Percentiles rank a stretch among this genome's conserved stretches.
Conservation (phyloP, 2,113 vertebrate genomes). For the Ancistrus triradiatus region DNA sequence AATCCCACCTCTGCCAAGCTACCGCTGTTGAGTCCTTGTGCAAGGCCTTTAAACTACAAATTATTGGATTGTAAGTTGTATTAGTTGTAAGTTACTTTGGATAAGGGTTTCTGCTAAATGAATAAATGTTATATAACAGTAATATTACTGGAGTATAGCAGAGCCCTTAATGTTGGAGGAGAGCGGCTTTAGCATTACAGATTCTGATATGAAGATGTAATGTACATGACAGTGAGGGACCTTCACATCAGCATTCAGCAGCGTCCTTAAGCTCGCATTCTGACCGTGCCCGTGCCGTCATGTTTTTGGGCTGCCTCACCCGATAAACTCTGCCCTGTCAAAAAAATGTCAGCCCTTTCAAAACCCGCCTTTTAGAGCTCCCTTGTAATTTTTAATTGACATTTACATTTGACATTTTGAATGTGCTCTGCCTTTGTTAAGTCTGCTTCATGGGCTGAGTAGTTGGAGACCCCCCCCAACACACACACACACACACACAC, state of each 20-base stretch:
- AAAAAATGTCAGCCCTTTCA: slow-evolving; percentile 73
- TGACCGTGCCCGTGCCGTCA: slow-evolving; percentile 75
- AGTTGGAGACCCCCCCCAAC: slow-evolving; percentile 18
- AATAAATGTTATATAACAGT: no score
- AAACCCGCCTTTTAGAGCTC: slow-evolving; percentile 73
- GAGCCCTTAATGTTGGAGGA: slow-evolving; percentile 1
- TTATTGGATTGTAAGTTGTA: no score
- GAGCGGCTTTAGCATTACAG: slow-evolving; percentile 11
- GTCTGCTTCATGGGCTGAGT: slow-evolving; percentile 53
- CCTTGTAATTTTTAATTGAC: slow-evolving; percentile 85
- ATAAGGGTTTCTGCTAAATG: no score
- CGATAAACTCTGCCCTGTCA: slow-evolving; percentile 73
- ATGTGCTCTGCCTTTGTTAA: slow-evolving; percentile 67
- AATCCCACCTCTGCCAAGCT: no score
- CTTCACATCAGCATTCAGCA: slow-evolving; percentile 73
- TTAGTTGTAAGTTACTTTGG: no score
- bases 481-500: not conserved
- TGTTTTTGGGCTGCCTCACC: slow-evolving; percentile 72
- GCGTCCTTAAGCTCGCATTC: slow-evolving; percentile 64
- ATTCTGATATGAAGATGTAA: slow-evolving; percentile 17
- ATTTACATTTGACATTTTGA: slow-evolving; percentile 83
- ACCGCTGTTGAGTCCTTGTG: no score
- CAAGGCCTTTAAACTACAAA: no score
- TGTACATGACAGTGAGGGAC: slow-evolving; percentile 60
- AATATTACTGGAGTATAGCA: no score